Base-by-base conservation (phyloP, 2,797 vertebrate species). In the Peromyscus attwateri region DNA sequence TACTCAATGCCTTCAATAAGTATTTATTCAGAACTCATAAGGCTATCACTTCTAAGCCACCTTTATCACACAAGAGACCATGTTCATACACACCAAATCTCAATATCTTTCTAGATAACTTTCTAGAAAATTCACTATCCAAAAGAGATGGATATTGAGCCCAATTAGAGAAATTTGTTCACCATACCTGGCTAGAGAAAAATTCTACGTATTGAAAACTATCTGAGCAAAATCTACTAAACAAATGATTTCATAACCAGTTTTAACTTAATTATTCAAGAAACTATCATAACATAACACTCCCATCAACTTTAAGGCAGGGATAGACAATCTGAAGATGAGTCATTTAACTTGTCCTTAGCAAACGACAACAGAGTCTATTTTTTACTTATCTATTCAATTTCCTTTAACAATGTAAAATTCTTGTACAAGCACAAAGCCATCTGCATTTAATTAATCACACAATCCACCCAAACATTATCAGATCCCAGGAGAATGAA, bases 341-440 rank as follows among this genome's bases (percentile, higher is more conserved):
- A 98, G 95, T 98, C 85, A 98, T 97, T 98, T 97, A 97, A 97
- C 97, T 97, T 97, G 79, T 97, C 92, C 96, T 96, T 95, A 87
- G 90, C 84, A 96, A 98, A 97, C 0, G 29, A 57, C 87, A 96
- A 23, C 52, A 17, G 85, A 97, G 87, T 98, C 96, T 98, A 98
- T 98, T 98, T 98, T 98, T 97, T 97, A 97, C 95, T 97, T 95
- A 62, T 95, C 93, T 97, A 89, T 98, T 98, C 97, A 98, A 94
- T 98, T 98, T 95, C 60, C 84, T 80, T 87, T 96, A 98, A 97
- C 90, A 97, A 97, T 92, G 77, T 88, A 80, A 97, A 98, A 95
- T 95, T 97, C 87, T 95, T 97, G 91, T 97, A 96, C 76, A 97
- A 97, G 75, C 92, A 96, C 89, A 97, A 98, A 98, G 95, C 94